Evolutionary conservation across 1,140 invertebrate genomes (phyloP), one percentile per base, ranked within the genome.

Genomic region (Scaptomyza pallida): DNA sequence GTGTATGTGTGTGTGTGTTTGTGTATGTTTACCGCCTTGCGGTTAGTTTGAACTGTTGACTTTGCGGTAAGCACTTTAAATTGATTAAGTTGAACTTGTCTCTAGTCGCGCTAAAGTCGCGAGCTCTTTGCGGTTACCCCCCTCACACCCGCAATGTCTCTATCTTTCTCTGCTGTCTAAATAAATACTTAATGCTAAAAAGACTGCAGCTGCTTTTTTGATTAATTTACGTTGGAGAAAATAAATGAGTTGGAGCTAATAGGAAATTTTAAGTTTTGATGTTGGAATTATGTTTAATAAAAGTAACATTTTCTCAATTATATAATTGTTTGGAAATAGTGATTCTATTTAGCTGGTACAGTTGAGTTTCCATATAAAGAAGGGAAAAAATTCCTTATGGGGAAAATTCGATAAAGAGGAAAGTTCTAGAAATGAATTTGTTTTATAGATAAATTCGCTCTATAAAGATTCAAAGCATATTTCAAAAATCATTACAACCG

Each of bases 21-120:
- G 17, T 17, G 54, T 37, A 48, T 69, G 61, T 50, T 65, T 64
- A 45, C 40, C 51, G 64, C 50, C 41, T 85, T 85, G 81, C 74
- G 81, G 81, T 85, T 85, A 78, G 81, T 88, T 85, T 85, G 81
- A 85, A 81, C 82, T 85, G 81, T 85, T 85, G 81, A 85, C 81
- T 86, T 81, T 85, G 81, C 59, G 81, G 81, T 77, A 50, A 77
- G 82, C 82, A 88, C 82, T 85, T 85, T 85, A 85, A 85, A 88
- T 85, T 85, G 82, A 85, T 85, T 85, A 85, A 85, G 81, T 86
- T 85, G 74, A 88, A 86, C 85, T 85, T 88, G 81, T 86, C 81
- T 81, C 81, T 77, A 86, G 82, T 30, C 64, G 72, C 64, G 72
- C 57, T 72, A 65, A 59, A 62, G 69, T 60, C 59, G 71, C 70